Evolutionary conservation across 2,113 vertebrate genomes (phyloP), one percentile per base, ranked within the genome.

Genomic region (Vidua macroura): DNA sequence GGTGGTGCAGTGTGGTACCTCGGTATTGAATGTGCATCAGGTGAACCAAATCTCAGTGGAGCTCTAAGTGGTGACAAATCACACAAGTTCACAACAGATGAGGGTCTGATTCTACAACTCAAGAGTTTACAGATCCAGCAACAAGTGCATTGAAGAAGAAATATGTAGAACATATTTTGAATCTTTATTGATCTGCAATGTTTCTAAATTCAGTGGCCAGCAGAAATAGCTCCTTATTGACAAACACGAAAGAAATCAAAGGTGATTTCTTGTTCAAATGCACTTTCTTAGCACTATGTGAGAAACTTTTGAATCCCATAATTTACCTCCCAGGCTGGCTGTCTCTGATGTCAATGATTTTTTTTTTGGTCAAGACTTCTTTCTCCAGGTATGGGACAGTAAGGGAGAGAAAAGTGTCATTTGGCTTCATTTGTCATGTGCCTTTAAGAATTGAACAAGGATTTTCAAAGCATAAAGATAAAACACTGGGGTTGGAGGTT

Each of bases 11-110:
- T 41, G 41, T n/a, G 43, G 64, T 31, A 44, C 39, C 43, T 70
- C 0, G 0, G 8, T 25, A 27, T 0, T 28, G 43, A 59, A 43
- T 9, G 43, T 48, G 33, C 27, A 16, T 39, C 35, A 22, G 24
- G 19, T 63, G 60, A 90, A 67, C 86, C 43, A 51, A 88, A 81
- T 44, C 59, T 72, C 63, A 69, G 22, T 19, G 39, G 49, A 31
- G 15, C 16, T 80, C 35, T 19, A 67, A 74, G n/a, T 1, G 2
- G 11, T 43, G 85, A 49, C 13, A 74, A 56, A 6, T 43, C 35
- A 41, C 53, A 17, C 41, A 77, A 83, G 17, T 77, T 90, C 46
- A n/a, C 28, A 92, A 21, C 37, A 83, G 12, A 28, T 64, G 46
- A 66, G 64, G 22, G 35, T 43, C 27, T 0, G 0, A 58, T 60